A percentile compares a stretch with the other conserved stretches of the same genome.
Evolutionary conservation across 2,113 vertebrate species (phyloP).

Genomic region (Phaetusa simplex): DNA sequence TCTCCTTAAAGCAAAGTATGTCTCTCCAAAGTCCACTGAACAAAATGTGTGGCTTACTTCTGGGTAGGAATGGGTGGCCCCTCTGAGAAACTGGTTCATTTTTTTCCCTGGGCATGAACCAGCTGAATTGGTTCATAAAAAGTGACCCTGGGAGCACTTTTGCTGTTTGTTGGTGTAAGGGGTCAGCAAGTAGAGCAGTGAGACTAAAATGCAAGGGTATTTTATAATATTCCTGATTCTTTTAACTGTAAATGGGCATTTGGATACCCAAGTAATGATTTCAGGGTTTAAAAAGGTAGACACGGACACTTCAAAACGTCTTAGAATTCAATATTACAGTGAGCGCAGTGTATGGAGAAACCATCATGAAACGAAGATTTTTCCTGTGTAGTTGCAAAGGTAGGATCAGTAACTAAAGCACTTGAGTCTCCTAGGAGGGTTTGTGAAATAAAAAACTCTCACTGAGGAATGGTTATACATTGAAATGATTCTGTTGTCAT

Average conservation of each 20-base stretch:
- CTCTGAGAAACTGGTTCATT: not conserved
- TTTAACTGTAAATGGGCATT: not conserved
- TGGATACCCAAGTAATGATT: not conserved
- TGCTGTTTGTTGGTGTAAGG: fast-evolving
- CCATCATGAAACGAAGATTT: fast-evolving
- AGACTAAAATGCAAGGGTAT: not conserved
- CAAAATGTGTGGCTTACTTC: not conserved
- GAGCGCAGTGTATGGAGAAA: not conserved
- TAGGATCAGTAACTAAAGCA: not conserved
- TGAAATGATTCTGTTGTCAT: not conserved
- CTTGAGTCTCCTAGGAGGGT: not conserved
- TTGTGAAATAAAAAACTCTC: not conserved
- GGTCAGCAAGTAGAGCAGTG: not conserved
- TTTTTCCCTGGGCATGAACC: not conserved
- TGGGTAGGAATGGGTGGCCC: not conserved
- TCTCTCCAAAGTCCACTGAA: not conserved
- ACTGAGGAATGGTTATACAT: not conserved
- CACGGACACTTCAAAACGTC: not conserved
- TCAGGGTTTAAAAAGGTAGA: not conserved
- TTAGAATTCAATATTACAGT: not conserved
- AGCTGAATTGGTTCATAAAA: not conserved
- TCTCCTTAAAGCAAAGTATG: not conserved
- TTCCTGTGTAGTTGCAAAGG: not conserved
- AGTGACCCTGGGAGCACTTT: not conserved
- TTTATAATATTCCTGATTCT: not conserved